Evolutionary conservation across 2,888 invertebrate species (phyloP).

Genomic region (Pheosia tremula): DNA sequence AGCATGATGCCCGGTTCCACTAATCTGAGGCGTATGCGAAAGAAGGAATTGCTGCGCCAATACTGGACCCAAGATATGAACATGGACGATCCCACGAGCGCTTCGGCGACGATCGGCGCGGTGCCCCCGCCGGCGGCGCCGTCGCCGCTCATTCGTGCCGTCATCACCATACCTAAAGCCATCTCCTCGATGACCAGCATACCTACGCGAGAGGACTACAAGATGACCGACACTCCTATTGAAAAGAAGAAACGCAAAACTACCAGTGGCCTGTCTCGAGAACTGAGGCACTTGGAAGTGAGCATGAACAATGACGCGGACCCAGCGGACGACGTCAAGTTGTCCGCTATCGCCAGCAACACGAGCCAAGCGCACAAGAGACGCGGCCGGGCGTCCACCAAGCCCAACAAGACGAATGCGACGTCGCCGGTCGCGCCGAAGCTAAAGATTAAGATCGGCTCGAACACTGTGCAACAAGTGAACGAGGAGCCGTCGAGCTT

Average conservation of each 20-base stretch:
- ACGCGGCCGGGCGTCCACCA: conserved; percentile 60
- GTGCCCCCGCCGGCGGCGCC: conserved; percentile 85
- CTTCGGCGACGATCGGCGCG: conserved; percentile 73
- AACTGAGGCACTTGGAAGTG: conserved; percentile 86
- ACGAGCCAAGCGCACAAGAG: conserved; percentile 58
- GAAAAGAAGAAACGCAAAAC: conserved; percentile 88
- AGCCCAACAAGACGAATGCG: conserved; percentile 50
- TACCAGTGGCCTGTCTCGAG: conserved; percentile 82
- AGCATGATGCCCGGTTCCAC: conserved; percentile 86
- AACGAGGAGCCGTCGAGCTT: conserved; percentile 75
- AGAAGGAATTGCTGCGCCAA: conserved; percentile 93
- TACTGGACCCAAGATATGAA: conserved; percentile 94
- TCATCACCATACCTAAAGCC: conserved; percentile 94
- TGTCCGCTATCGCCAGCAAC: conserved; percentile 52
- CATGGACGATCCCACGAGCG: conserved; percentile 88
- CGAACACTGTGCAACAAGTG: conserved; percentile 82
- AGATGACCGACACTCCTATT: conserved; percentile 86
- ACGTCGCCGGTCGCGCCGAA: conserved; percentile 85
- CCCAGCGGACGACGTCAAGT: conserved; percentile 62
- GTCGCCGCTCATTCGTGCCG: conserved; percentile 86
- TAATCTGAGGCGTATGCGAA: conserved; percentile 93
- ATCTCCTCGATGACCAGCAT: conserved; percentile 95
- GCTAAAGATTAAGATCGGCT: conserved; percentile 91
- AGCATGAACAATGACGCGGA: conserved; percentile 84
- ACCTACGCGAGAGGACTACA: conserved; percentile 93